Conservation (phyloP, 2,113 vertebrate species). For the Lophura nycthemera region DNA sequence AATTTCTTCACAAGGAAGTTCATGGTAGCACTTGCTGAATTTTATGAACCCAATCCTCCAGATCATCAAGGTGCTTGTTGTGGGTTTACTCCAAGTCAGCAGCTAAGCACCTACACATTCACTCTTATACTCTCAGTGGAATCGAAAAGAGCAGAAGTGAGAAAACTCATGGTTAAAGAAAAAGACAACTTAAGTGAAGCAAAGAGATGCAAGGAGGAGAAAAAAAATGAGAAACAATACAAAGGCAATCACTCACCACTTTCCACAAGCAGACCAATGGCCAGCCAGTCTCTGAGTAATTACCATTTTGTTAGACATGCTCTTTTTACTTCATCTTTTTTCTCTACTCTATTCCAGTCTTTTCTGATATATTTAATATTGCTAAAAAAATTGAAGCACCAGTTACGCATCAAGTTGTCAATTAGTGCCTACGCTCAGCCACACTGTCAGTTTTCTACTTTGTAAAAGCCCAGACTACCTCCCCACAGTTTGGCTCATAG, state of each 20-base stretch:
- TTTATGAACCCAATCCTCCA: neutral
- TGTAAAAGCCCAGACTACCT: neutral
- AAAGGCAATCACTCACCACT: neutral
- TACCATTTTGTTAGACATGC: neutral
- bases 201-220: neutral
- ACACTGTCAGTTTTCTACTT: neutral
- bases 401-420: neutral
- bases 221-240: neutral
- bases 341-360: neutral
- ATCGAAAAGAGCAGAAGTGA: neutral
- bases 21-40: neutral
- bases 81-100: neutral
- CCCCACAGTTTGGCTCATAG: neutral
- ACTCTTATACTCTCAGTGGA: accelerated
- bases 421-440: neutral
- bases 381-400: neutral
- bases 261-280: neutral
- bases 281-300: neutral
- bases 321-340: neutral
- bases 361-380: neutral
- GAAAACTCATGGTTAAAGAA: neutral
- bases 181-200: neutral
- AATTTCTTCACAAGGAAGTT: neutral
- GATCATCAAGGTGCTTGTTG: neutral
- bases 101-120: neutral